Conservation (phyloP, 1,140 invertebrate genomes). For the Bicyclus anynana region DNA sequence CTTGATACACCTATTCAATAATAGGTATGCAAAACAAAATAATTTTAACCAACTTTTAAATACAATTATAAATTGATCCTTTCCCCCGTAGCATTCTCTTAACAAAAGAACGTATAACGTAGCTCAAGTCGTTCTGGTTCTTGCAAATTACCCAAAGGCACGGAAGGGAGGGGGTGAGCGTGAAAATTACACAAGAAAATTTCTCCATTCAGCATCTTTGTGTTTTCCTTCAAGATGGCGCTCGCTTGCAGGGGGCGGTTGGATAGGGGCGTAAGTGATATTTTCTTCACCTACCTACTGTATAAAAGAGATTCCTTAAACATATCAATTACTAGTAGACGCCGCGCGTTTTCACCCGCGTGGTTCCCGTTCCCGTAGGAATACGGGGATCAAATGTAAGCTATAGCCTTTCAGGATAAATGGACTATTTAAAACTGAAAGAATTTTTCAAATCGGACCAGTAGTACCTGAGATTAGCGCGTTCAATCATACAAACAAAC, state of each 20-base stretch:
- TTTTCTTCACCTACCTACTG: slow-evolving; percentile 10
- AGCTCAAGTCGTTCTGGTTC: slow-evolving; percentile 39
- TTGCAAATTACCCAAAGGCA: slow-evolving; percentile 44
- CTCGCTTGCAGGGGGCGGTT: slow-evolving; percentile 13
- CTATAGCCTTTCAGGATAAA: too few relatives aligned
- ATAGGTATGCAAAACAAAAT: background rate
- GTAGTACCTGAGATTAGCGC: too few relatives aligned
- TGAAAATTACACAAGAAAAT: slow-evolving; percentile 77
- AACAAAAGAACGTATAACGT: slow-evolving; percentile 4
- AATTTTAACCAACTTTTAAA: background rate
- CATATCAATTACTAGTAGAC: too few relatives aligned
- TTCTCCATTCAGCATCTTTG: slow-evolving; percentile 76
- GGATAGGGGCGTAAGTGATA: slow-evolving; percentile 29
- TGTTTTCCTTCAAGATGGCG: slow-evolving; percentile 75
- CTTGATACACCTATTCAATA: background rate
- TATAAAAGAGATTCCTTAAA: too few relatives aligned
- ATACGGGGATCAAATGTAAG: too few relatives aligned
- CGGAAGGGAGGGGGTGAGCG: slow-evolving; percentile 48
- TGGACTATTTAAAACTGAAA: too few relatives aligned
- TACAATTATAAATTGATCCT: background rate
- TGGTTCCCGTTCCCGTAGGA: too few relatives aligned
- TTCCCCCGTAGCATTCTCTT: too few relatives aligned
- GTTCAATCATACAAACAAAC: too few relatives aligned
- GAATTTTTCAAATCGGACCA: too few relatives aligned
- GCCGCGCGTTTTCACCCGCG: too few relatives aligned